phyloP scores from a whole-genome alignment of 2,888 invertebrate genomes.

The Drosophila melanosoma region DNA sequence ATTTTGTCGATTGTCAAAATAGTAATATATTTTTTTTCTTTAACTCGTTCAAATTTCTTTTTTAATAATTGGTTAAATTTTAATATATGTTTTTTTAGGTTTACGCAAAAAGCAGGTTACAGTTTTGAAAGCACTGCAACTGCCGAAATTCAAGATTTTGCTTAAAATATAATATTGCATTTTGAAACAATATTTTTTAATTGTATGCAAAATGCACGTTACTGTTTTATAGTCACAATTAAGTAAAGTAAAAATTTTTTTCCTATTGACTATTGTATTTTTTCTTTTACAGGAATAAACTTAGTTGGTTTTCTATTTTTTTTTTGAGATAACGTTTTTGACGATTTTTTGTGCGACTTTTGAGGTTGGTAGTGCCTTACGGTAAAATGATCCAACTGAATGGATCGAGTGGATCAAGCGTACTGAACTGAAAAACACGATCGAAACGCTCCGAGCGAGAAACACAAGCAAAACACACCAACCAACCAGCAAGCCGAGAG shows the following conservation, averaged over 20 bases:
- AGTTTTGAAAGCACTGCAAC: conserved; percentile 37
- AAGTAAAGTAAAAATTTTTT: conserved; percentile 2
- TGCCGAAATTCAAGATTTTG: conserved; percentile 2
- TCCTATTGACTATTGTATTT: conserved; percentile 3
- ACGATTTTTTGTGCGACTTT: background rate
- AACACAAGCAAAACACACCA: conserved; percentile 38
- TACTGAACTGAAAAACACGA: conserved; percentile 80
- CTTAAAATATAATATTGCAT: background rate
- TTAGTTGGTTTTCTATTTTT: background rate
- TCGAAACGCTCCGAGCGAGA: conserved; percentile 68
- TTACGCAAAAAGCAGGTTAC: conserved; percentile 16
- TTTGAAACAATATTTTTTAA: background rate
- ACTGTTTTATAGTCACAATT: conserved; percentile 47
- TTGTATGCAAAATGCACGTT: conserved; percentile 13
- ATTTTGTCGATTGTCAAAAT: conserved; percentile 8
- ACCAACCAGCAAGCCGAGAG: conserved; percentile 38
- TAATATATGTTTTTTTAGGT: conserved; percentile 1
- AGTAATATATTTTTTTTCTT: background rate
- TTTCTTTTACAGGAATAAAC: conserved; percentile 4
- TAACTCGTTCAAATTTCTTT: conserved; percentile 1
- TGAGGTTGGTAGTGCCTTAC: conserved; percentile 54
- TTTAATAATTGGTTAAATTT: background rate
- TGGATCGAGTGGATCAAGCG: conserved; percentile 83
- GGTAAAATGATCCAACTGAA: conserved; percentile 82
- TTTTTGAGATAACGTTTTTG: conserved; percentile 3